Conservation (phyloP, 2,113 vertebrate genomes). For the Xenopus laevis region DNA sequence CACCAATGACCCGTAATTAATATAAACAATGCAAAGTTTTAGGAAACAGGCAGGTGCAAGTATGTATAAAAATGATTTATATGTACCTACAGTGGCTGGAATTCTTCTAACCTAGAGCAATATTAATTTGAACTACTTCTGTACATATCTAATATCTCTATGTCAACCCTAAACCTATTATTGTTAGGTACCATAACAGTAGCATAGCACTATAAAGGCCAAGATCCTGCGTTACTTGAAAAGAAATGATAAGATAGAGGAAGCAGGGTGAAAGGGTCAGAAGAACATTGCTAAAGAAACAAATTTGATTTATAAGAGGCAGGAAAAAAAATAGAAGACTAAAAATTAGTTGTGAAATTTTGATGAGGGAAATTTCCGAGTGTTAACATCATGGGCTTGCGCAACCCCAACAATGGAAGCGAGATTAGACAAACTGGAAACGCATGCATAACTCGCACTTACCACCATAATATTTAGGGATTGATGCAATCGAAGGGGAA, state of each 20-base stretch:
- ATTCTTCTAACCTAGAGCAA: no score
- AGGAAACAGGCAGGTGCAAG: no score
- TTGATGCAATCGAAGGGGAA: conserved; percentile 86
- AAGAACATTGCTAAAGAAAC: conserved; percentile 60
- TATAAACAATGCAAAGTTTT: no score
- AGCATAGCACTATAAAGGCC: conserved; percentile 26
- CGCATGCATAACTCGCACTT: conserved; percentile 95
- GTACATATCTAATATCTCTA: no score
- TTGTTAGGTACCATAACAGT: neutral
- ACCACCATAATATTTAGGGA: conserved; percentile 90
- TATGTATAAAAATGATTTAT: no score
- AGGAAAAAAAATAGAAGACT: conserved; percentile 68
- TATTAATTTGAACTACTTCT: no score
- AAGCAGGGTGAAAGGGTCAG: conserved; percentile 36
- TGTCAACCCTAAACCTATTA: no score
- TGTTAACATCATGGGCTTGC: conserved; percentile 76
- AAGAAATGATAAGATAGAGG: conserved; percentile 46
- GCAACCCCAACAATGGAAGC: conserved; percentile 79
- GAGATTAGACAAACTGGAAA: conserved; percentile 83
- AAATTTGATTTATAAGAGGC: conserved; percentile 39
- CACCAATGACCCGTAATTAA: no score
- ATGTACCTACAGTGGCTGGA: no score
- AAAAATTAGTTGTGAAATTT: conserved; percentile 77
- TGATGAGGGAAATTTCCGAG: conserved; percentile 69
- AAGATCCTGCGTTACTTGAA: conserved; percentile 47